Base-by-base conservation (phyloP, 2,113 vertebrate species). In the Pygathrix nemaeus region DNA sequence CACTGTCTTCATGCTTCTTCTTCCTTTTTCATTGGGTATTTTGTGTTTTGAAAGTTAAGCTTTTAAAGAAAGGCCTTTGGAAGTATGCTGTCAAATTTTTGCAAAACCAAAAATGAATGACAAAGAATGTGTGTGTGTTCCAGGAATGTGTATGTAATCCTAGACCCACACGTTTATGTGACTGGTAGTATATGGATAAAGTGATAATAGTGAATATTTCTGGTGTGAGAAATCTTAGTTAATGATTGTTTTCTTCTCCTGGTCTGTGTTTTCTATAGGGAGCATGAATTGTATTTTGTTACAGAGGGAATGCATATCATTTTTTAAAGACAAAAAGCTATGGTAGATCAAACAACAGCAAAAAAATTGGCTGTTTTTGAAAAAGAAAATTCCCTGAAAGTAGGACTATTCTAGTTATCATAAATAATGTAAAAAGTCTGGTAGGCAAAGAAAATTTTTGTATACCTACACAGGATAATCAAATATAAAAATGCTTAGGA, bases 401-500 rank as follows among this genome's bases (percentile, higher is more conserved):
- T 57, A 38, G 11, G 8, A 12, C 61, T 90, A 59, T 83, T 50
- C 38, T 14, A 57, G 17, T 25, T n/a, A 14, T 78, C 75, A 23
- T 38, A 64, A 75, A 55, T 57, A 90, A 79, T 79, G 5, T 18
- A 14, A 43, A 61, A 64, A 95, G 23, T 66, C 57, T 45, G 27
- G 75, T 70, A n/a, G 30, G 7, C n/a, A 85, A 48, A 80, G 75
- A 90, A 93, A 76, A n/a, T 81, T 75, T 93, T 35, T 68, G 16
- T 50, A 21, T 82, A 32, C 87, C 61, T 86, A 38, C 61, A 59
- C 7, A 66, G 45, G n/a, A 75, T 97, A 32, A 92, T 95, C 25
- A 92, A 95, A 95, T 90, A 82, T 82, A 40, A 95, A 96, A 90
- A 94, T 86, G 59, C 80, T 86, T 92, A 87, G 95, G 73, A 96